Percentiles rank a stretch among this genome's conserved stretches.
Evolutionary conservation across 2,113 vertebrate genomes (phyloP).

Genomic region (Pomatorhinus ruficollis): DNA sequence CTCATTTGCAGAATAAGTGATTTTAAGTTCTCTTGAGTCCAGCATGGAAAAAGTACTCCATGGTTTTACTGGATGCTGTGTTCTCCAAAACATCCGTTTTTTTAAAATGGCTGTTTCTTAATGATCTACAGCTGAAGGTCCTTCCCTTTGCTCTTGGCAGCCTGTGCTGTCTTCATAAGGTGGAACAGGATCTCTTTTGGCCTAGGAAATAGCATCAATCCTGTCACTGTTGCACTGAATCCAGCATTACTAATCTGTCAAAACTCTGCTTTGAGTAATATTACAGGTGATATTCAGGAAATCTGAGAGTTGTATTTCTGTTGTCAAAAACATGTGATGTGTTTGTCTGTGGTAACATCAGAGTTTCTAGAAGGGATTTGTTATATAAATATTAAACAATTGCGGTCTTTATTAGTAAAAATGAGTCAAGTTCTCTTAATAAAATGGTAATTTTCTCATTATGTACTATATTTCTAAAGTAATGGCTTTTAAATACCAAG

Average conservation of each 20-base stretch:
- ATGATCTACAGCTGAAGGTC: constrained; percentile 36
- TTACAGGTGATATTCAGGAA: background rate
- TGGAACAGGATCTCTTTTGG: background rate
- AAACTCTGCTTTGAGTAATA: constrained; percentile 10
- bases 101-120: background rate
- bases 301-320: background rate
- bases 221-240: constrained; percentile 30
- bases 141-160: constrained; percentile 34
- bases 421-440: constrained; percentile 21
- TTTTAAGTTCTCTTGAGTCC: background rate
- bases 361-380: background rate
- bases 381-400: background rate
- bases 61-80: background rate
- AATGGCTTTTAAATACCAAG: background rate
- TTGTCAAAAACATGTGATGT: background rate
- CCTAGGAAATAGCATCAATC: constrained; percentile 8
- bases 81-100: constrained; percentile 3
- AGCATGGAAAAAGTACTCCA: background rate
- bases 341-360: background rate
- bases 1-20: constrained; percentile 14
- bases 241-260: constrained; percentile 11
- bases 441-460: constrained; percentile 34
- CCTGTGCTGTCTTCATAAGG: background rate
- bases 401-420: background rate
- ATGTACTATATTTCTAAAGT: background rate